Percentiles rank a stretch among this genome's conserved stretches.
These are phyloP conservation scores for Idaea straminata DNA, from an alignment of 2,888 invertebrate species.

Conservation along the genomic window DNA sequence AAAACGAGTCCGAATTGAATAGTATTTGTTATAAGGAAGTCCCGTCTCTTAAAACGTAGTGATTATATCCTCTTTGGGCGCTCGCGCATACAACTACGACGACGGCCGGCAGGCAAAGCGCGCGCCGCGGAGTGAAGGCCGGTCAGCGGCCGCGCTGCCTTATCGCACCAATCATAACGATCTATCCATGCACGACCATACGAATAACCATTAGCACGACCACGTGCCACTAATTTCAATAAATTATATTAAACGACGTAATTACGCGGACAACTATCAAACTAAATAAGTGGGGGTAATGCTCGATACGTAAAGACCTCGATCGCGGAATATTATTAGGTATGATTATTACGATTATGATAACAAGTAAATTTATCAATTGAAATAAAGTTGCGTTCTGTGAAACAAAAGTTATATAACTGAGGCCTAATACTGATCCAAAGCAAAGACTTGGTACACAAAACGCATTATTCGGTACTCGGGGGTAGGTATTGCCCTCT, in stretches of 20 bases:
- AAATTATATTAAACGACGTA: conserved; percentile 39
- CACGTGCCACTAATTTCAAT: conserved; percentile 58
- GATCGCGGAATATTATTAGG: neutral
- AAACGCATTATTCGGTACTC: too few species aligned
- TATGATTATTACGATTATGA: too few species aligned
- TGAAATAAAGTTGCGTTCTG: too few species aligned
- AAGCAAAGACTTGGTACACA: too few species aligned
- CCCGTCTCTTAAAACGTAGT: too few species aligned
- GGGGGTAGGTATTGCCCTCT: too few species aligned
- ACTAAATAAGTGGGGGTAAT: neutral
- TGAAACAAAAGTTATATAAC: too few species aligned
- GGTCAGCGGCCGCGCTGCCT: conserved; percentile 74
- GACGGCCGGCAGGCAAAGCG: conserved; percentile 34
- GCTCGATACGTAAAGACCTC: neutral
- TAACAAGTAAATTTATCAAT: too few species aligned
- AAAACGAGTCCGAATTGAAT: too few species aligned
- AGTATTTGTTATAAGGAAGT: too few species aligned
- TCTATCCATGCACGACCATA: conserved; percentile 38
- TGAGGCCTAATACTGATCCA: too few species aligned
- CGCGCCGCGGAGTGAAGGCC: conserved; percentile 64
- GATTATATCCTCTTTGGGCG: too few species aligned
- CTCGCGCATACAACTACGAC: conserved; percentile 33
- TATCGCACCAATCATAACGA: conserved; percentile 70
- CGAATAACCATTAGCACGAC: conserved; percentile 43
- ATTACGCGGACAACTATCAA: conserved; percentile 31